A percentile compares a stretch with the other conserved stretches of the same genome.
These are phyloP conservation scores for Aplidium turbinatum DNA, from an alignment of 23 tunicate genomes.

Conservation along the genomic window DNA sequence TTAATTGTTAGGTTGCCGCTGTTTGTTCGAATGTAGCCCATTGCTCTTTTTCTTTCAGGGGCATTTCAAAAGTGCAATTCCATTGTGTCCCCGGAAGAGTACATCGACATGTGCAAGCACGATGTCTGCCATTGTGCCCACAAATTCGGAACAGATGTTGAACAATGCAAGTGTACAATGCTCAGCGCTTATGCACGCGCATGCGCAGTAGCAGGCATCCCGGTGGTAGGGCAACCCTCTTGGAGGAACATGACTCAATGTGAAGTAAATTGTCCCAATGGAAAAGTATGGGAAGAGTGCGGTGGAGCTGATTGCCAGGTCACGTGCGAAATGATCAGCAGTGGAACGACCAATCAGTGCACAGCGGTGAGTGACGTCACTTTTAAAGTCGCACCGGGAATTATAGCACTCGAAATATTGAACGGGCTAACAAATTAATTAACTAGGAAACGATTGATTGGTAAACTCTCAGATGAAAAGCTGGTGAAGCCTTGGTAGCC, in stretches of 20 bases:
- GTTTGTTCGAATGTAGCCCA: no score
- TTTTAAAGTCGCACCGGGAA: background rate
- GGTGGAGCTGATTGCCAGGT: conserved; percentile 61
- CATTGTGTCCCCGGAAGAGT: conserved; percentile 54
- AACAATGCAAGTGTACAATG: conserved; percentile 63
- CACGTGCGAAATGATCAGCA: conserved; percentile 78
- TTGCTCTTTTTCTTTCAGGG: no score
- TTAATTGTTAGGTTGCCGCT: no score
- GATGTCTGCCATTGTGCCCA: conserved; percentile 86
- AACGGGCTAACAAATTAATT: no score
- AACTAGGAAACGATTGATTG: no score
- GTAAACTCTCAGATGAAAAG: no score
- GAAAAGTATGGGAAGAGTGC: conserved; percentile 76
- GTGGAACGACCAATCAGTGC: conserved; percentile 44
- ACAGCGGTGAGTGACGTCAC: conserved; percentile 28
- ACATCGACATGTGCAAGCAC: conserved; percentile 79
- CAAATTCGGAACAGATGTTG: conserved; percentile 50
- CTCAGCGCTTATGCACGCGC: conserved; percentile 80
- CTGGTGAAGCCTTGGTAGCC: no score
- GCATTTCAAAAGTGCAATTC: conserved; percentile 61
- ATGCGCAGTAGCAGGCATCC: conserved; percentile 61
- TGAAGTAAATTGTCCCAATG: conserved; percentile 47
- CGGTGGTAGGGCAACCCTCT: conserved; percentile 21
- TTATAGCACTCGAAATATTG: no score
- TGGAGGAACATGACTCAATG: conserved; percentile 76